Conservation (phyloP, 2,888 invertebrate genomes). For the Argyresthia albistria region DNA sequence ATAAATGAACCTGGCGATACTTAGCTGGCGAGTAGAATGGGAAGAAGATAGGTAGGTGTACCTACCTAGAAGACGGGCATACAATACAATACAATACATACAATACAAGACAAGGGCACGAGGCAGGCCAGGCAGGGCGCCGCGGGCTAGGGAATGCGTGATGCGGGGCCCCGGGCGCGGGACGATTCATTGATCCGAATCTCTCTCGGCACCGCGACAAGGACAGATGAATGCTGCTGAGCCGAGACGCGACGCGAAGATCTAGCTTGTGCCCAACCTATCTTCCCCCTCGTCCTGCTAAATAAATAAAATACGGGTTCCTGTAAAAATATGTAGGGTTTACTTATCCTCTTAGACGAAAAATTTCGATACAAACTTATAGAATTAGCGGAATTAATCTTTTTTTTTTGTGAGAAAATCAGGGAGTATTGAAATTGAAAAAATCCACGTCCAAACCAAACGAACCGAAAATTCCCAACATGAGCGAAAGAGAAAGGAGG, state of each 20-base stretch:
- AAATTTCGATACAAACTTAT: no score
- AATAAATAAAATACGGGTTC: background rate
- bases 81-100: background rate
- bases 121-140: background rate
- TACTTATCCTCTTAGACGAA: no score
- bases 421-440: no score
- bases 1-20: no score
- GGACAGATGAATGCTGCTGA: slow-evolving; percentile 24
- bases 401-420: no score
- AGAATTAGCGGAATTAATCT: no score
- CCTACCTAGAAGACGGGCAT: background rate
- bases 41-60: no score
- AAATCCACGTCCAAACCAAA: background rate
- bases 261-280: background rate
- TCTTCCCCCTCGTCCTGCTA: background rate
- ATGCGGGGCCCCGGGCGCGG: slow-evolving; percentile 36
- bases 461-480: background rate
- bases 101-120: no score
- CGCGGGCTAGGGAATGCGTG: slow-evolving; percentile 26
- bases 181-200: slow-evolving; percentile 69
- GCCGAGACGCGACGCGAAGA: background rate
- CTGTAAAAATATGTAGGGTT: no score
- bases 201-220: slow-evolving; percentile 50
- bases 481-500: background rate
- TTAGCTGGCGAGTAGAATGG: background rate